Evolutionary conservation across 1,140 invertebrate species (phyloP).

Genomic region (Chironomus tepperi): DNA sequence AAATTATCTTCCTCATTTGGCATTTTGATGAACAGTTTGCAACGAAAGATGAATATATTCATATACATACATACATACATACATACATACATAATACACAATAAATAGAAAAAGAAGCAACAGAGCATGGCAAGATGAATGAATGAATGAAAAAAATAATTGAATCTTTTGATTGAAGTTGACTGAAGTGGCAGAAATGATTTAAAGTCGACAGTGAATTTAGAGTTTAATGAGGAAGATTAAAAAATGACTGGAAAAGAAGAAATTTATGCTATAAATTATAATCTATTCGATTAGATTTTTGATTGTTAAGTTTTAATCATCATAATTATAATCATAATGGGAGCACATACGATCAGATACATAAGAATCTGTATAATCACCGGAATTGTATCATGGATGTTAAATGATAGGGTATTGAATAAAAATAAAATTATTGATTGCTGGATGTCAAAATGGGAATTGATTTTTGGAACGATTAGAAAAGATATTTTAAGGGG

Average conservation of each 20-base stretch:
- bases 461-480: too few species aligned
- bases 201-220: too few species aligned
- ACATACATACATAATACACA: background rate
- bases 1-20: conserved; percentile 19
- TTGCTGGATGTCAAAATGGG: background rate
- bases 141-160: conserved; percentile 2
- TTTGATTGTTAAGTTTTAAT: background rate
- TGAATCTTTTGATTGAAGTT: background rate
- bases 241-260: background rate
- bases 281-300: conserved; percentile 1
- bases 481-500: too few species aligned
- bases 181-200: background rate
- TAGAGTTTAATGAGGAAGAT: background rate
- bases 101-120: background rate
- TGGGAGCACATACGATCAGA: background rate
- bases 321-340: too few species aligned
- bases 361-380: background rate
- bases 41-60: background rate
- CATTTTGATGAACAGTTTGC: conserved; percentile 12
- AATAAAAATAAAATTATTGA: background rate
- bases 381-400: background rate
- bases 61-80: too few species aligned
- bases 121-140: background rate
- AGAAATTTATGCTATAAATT: background rate
- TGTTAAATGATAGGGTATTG: background rate